Evolutionary conservation across 2,888 invertebrate genomes (phyloP).

Genomic region (Acanthoscelides obtectus): DNA sequence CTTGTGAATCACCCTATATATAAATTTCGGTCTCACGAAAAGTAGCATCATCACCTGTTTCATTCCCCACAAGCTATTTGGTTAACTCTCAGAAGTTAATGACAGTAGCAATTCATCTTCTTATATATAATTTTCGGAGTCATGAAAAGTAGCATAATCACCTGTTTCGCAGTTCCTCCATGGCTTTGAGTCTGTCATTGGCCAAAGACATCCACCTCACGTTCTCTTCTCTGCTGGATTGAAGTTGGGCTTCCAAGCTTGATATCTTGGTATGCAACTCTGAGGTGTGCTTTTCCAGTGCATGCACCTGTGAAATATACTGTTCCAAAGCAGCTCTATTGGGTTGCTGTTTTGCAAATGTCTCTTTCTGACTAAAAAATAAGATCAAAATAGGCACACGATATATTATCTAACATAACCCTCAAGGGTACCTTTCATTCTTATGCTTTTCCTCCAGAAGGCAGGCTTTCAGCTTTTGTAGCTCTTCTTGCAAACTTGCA

Average conservation of each 20-base stretch:
- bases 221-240: slow-evolving; percentile 51
- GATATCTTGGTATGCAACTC: slow-evolving; percentile 50
- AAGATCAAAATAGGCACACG: background rate
- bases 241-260: slow-evolving; percentile 51
- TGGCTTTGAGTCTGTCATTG: slow-evolving; percentile 60
- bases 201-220: slow-evolving; percentile 65
- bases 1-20: too few relatives aligned
- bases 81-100: too few relatives aligned
- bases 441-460: slow-evolving; percentile 33
- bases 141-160: too few relatives aligned
- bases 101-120: too few relatives aligned
- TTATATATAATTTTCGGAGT: too few relatives aligned
- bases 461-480: slow-evolving; percentile 45
- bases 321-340: slow-evolving; percentile 41
- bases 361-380: slow-evolving; percentile 28
- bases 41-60: too few relatives aligned
- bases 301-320: slow-evolving; percentile 46
- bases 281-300: slow-evolving; percentile 55
- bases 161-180: slow-evolving; percentile 51
- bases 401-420: background rate
- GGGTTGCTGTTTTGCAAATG: slow-evolving; percentile 19
- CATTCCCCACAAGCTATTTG: too few relatives aligned
- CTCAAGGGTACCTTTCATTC: slow-evolving; percentile 15
- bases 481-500: slow-evolving; percentile 52
- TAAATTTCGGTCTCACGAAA: too few relatives aligned